Percentiles rank a stretch among this genome's conserved stretches.
These are phyloP conservation scores for Mythimna loreyi DNA, from an alignment of 2,888 invertebrate genomes.

Conservation along the genomic window DNA sequence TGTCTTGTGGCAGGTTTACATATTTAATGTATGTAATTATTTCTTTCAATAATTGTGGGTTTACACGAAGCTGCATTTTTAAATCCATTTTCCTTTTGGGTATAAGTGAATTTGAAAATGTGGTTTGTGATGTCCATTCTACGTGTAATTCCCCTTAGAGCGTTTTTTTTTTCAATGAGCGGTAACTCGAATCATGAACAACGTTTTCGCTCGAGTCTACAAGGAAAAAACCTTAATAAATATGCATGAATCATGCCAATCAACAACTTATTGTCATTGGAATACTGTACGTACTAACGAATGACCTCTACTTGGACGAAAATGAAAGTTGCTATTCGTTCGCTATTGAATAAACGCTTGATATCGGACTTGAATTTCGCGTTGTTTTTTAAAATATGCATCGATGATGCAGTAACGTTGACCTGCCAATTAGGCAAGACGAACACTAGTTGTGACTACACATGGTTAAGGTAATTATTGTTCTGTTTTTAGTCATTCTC, in stretches of 20 bases:
- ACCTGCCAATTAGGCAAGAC: conserved; percentile 78
- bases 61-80: conserved; percentile 30
- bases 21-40: conserved; percentile 43
- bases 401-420: conserved; percentile 68
- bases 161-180: conserved; percentile 52
- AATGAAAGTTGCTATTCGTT: conserved; percentile 61
- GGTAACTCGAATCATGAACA: conserved; percentile 37
- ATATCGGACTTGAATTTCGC: conserved; percentile 70
- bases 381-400: conserved; percentile 63
- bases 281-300: conserved; percentile 44
- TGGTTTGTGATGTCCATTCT: conserved; percentile 15
- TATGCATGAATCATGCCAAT: conserved; percentile 59
- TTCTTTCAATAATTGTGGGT: conserved; percentile 15
- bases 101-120: conserved; percentile 15
- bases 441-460: conserved; percentile 66
- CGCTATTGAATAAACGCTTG: conserved; percentile 51
- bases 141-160: conserved; percentile 42
- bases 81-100: conserved; percentile 11
- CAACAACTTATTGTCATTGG: conserved; percentile 45
- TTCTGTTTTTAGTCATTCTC: conserved; percentile 76
- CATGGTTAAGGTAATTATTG: conserved; percentile 75
- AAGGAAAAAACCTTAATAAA: conserved; percentile 60
- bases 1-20: conserved; percentile 57
- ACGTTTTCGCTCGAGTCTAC: conserved; percentile 42
- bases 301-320: conserved; percentile 62